A percentile compares a stretch with the other conserved stretches of the same genome.
phyloP scores from a whole-genome alignment of 2,888 invertebrate genomes.

The Marronus borbonicus region DNA sequence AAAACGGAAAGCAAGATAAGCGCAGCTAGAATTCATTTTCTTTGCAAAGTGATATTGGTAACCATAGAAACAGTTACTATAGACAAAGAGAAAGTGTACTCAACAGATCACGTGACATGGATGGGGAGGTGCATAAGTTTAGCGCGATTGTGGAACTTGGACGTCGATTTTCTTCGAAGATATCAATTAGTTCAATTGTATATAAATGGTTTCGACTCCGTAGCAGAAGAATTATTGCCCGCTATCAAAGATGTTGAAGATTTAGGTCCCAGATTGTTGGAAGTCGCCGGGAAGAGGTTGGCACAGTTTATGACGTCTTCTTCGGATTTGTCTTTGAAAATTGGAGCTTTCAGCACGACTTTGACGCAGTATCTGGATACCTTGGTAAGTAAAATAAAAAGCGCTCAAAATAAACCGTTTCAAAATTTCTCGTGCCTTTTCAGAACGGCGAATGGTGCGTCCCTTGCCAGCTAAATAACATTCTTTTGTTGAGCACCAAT shows the following conservation, averaged over 20 bases:
- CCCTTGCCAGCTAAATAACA: constrained; percentile 63
- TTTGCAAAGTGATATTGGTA: constrained; percentile 81
- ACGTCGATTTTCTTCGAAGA: constrained; percentile 80
- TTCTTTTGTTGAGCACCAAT: constrained; percentile 68
- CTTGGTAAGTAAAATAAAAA: constrained; percentile 70
- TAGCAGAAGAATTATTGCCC: constrained; percentile 77
- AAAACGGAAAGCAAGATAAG: constrained; percentile 80
- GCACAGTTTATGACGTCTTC: constrained; percentile 77
- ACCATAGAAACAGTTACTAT: constrained; percentile 83
- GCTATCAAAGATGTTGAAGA: constrained; percentile 80
- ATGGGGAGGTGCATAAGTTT: constrained; percentile 81
- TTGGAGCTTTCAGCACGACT: constrained; percentile 84
- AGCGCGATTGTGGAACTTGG: constrained; percentile 84
- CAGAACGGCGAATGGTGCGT: constrained; percentile 68
- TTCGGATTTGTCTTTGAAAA: constrained; percentile 76
- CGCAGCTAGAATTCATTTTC: constrained; percentile 79
- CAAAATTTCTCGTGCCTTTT: too few species aligned
- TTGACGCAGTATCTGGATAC: constrained; percentile 84
- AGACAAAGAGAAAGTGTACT: constrained; percentile 72
- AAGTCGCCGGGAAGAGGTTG: constrained; percentile 87
- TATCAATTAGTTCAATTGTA: constrained; percentile 81
- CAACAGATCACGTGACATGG: constrained; percentile 76
- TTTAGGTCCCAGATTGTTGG: constrained; percentile 81
- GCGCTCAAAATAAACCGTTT: too few species aligned
- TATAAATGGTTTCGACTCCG: constrained; percentile 76